Percentiles rank a stretch among this genome's conserved stretches.
Conservation (phyloP, 2,797 vertebrate genomes). For the Morus bassanus region DNA sequence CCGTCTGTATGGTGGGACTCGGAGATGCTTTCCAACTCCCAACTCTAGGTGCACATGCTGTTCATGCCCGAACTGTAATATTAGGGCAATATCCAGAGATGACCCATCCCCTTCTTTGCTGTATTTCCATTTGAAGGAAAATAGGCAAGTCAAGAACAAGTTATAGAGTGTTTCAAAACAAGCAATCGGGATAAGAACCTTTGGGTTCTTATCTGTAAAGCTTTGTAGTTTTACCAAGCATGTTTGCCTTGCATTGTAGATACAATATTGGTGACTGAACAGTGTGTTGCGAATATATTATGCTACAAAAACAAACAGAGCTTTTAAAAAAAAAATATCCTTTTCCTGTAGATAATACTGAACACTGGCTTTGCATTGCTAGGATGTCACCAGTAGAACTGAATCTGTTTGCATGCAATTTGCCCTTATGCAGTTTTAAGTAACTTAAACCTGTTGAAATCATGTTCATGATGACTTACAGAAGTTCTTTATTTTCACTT, state of each 20-base stretch:
- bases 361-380: background rate
- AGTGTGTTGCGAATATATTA: background rate
- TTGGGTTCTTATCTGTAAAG: too few species aligned
- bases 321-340: background rate
- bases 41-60: background rate
- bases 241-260: background rate
- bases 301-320: background rate
- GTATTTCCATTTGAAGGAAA: background rate
- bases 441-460: background rate
- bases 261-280: background rate
- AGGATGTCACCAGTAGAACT: background rate
- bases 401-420: background rate
- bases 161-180: background rate
- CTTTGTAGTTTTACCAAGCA: background rate
- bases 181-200: background rate
- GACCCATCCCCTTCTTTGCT: background rate
- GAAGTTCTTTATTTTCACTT: slow-evolving; percentile 84
- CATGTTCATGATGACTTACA: slow-evolving; percentile 78
- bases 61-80: background rate
- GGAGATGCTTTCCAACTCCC: background rate
- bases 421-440: background rate
- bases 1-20: background rate
- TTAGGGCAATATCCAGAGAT: background rate
- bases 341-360: background rate
- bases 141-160: background rate